phyloP scores from a whole-genome alignment of 2,797 vertebrate species.

The Amblyraja radiata region DNA sequence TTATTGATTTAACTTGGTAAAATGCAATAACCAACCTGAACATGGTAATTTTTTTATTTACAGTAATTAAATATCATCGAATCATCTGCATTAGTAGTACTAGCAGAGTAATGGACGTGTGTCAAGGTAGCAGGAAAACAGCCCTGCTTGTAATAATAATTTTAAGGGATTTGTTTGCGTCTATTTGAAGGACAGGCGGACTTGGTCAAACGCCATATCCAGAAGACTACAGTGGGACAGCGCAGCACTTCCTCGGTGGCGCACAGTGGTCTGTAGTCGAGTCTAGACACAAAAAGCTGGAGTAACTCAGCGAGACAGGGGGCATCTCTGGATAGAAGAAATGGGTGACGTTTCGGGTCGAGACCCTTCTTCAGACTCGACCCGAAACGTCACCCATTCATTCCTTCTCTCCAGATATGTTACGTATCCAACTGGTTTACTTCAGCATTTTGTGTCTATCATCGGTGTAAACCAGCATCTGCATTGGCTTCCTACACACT shows the following conservation, averaged over 20 bases:
- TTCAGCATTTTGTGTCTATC: too few relatives aligned
- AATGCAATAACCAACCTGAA: neutral
- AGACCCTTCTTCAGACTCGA: too few relatives aligned
- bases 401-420: too few relatives aligned
- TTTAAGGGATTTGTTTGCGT: neutral
- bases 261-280: neutral
- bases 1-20: neutral
- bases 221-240: neutral
- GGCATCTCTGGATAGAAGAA: too few relatives aligned
- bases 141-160: neutral
- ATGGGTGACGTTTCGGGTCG: too few relatives aligned
- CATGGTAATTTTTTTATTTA: neutral
- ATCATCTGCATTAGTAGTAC: neutral
- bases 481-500: too few relatives aligned
- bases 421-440: too few relatives aligned
- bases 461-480: too few relatives aligned
- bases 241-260: neutral
- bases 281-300: too few relatives aligned
- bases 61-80: neutral
- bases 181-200: neutral
- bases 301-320: too few relatives aligned
- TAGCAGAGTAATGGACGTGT: neutral
- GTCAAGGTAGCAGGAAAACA: neutral
- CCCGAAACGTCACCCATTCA: too few relatives aligned
- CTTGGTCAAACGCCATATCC: neutral